Evolutionary conservation across 2,797 vertebrate genomes (phyloP).

Genomic region (Eulemur coronatus): DNA sequence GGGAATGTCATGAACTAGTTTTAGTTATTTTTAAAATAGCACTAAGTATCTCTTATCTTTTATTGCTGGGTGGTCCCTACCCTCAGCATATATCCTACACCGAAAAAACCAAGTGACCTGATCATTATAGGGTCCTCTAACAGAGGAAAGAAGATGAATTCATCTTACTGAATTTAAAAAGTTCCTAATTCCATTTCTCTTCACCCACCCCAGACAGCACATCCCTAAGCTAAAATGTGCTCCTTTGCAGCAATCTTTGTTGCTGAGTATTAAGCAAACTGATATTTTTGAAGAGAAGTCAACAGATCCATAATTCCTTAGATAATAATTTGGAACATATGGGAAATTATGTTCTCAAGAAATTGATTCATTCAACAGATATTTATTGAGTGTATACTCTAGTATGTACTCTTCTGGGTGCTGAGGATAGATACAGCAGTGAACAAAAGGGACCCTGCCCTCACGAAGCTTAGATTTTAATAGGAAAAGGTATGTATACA

Average conservation of each 20-base stretch:
- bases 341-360: neutral
- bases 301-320: neutral
- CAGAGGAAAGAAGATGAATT: neutral
- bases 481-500: neutral
- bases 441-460: neutral
- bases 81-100: neutral
- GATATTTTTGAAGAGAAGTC: constrained; percentile 8
- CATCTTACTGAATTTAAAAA: neutral
- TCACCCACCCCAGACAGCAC: neutral
- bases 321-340: neutral
- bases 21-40: neutral
- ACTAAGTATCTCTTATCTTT: neutral
- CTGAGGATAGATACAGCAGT: neutral
- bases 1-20: neutral
- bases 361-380: neutral
- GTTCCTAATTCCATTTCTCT: neutral
- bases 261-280: neutral
- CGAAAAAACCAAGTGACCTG: neutral
- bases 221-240: neutral
- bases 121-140: neutral
- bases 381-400: neutral
- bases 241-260: neutral
- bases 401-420: neutral
- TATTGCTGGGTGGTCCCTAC: neutral
- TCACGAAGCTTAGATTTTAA: neutral